phyloP scores from a whole-genome alignment of 2,888 invertebrate species.

The Caenorhabditis japonica region DNA sequence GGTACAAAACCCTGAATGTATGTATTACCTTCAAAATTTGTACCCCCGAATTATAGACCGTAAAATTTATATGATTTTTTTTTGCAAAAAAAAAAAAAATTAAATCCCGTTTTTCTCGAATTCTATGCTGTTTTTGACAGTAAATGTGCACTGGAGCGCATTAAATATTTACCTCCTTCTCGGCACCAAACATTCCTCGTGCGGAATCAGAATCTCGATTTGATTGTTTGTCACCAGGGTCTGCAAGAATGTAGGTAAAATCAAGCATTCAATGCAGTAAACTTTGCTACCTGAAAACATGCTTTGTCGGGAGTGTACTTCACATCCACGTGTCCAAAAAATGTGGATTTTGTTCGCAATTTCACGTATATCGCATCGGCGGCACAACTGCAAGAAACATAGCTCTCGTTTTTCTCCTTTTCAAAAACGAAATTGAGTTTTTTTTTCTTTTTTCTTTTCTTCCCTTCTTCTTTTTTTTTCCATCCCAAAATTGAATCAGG shows the following conservation, averaged over 20 bases:
- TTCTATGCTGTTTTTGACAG: not conserved
- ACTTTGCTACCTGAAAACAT: conserved; percentile 63
- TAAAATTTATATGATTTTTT: not conserved
- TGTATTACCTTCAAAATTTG: no score
- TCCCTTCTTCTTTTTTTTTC: conserved; percentile 18
- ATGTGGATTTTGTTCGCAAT: conserved; percentile 67
- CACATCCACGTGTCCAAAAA: conserved; percentile 69
- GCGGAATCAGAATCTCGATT: conserved; percentile 72
- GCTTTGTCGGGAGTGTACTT: conserved; percentile 67
- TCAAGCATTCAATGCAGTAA: not conserved
- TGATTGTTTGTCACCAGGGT: conserved; percentile 74
- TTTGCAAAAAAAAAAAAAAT: not conserved
- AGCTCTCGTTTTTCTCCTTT: conserved; percentile 4
- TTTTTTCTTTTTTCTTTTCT: conserved; percentile 11
- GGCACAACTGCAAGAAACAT: conserved; percentile 67
- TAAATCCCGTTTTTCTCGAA: no score
- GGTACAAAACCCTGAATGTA: no score
- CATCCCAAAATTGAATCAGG: conserved; percentile 31
- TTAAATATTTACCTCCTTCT: conserved; percentile 56
- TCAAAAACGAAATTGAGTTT: conserved; percentile 34
- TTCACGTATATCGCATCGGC: conserved; percentile 74
- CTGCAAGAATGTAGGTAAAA: conserved; percentile 24
- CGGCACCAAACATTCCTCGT: conserved; percentile 69
- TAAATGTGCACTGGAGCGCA: conserved; percentile 2
- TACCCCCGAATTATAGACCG: no score